Evolutionary conservation across 2,797 vertebrate species (phyloP).

Genomic region (Alectoris magna): DNA sequence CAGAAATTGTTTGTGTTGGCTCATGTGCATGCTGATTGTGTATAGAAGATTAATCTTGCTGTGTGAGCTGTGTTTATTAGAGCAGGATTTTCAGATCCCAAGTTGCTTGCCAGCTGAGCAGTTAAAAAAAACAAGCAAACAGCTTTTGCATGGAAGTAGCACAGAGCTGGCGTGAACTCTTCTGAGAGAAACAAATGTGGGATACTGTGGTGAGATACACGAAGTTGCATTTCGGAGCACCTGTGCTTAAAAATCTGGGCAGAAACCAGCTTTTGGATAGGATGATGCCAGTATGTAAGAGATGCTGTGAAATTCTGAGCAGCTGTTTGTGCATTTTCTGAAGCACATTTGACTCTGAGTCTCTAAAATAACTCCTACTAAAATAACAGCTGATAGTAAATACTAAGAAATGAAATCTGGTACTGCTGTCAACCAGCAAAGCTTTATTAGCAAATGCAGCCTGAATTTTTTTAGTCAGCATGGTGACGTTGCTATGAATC

Average conservation of each 20-base stretch:
- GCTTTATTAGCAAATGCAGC: not conserved
- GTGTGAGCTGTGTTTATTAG: not conserved
- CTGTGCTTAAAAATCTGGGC: not conserved
- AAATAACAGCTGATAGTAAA: not conserved
- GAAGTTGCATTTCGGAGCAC: not conserved
- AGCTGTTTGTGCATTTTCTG: not conserved
- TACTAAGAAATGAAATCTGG: not conserved
- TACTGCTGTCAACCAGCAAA: not conserved
- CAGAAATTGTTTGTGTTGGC: not conserved
- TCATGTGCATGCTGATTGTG: not conserved
- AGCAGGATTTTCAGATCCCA: not conserved
- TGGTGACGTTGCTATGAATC: not conserved
- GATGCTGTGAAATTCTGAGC: not conserved
- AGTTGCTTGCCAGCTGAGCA: not conserved
- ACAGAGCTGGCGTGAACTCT: not conserved
- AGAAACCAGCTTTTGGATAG: not conserved
- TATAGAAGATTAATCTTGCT: not conserved
- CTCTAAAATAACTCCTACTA: not conserved
- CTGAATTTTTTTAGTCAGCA: not conserved
- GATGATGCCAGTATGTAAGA: rapidly evolving
- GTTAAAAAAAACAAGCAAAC: not conserved
- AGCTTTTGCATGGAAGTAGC: not conserved
- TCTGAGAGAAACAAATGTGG: not conserved
- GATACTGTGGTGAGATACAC: not conserved
- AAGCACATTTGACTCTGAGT: not conserved